phyloP scores from a whole-genome alignment of 2,888 invertebrate species.

The Ornithoptera alexandrae region DNA sequence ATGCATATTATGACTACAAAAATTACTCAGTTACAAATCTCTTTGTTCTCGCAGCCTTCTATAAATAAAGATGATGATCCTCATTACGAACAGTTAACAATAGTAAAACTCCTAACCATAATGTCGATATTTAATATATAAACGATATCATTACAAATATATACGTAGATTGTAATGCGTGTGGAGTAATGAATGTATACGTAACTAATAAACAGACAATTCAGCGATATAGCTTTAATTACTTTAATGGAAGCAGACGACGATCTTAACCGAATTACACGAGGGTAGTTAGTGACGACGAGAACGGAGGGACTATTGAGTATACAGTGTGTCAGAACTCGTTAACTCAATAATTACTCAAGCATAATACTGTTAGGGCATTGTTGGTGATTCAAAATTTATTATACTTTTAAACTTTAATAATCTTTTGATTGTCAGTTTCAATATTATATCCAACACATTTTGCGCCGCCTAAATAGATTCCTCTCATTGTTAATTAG shows the following conservation, averaged over 20 bases:
- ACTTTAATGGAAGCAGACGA: constrained; percentile 2
- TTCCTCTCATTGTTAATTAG: too few relatives aligned
- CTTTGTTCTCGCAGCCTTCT: too few relatives aligned
- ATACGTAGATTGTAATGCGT: background rate
- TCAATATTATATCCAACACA: too few relatives aligned
- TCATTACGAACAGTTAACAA: too few relatives aligned
- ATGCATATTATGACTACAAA: too few relatives aligned
- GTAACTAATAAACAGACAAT: constrained; percentile 1
- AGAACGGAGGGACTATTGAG: background rate
- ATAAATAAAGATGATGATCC: too few relatives aligned
- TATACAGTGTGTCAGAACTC: background rate
- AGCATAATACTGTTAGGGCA: background rate
- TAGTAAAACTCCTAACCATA: too few relatives aligned
- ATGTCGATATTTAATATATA: too few relatives aligned
- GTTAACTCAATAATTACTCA: constrained; percentile 1
- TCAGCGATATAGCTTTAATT: constrained; percentile 1
- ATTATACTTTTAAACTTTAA: background rate
- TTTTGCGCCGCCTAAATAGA: too few relatives aligned
- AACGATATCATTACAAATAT: background rate
- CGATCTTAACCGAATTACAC: background rate
- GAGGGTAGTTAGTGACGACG: background rate
- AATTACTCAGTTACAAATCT: too few relatives aligned
- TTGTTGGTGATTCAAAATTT: background rate
- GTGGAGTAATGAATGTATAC: background rate
- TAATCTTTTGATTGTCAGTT: too few relatives aligned